These are phyloP conservation scores for Melikaiella ostensackeni DNA, from an alignment of 2,888 invertebrate species.

Conservation along the genomic window DNA sequence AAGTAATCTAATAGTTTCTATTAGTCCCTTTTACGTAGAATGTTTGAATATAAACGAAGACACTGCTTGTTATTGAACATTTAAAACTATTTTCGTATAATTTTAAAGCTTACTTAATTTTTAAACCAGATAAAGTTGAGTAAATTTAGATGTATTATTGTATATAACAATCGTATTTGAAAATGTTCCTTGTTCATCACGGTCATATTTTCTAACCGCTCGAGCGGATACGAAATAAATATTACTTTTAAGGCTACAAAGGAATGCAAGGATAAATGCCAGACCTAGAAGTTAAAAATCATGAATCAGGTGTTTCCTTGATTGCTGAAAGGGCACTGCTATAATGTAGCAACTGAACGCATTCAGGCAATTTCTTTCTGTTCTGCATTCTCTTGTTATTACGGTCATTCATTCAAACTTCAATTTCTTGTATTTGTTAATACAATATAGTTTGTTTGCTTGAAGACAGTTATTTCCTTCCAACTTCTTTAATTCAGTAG, in stretches of 20 bases:
- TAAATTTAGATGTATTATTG: not conserved
- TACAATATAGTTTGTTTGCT: not conserved
- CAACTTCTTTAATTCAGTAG: too few relatives aligned
- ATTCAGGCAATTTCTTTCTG: not conserved
- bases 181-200: not conserved
- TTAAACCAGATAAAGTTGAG: not conserved
- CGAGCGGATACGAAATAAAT: not conserved
- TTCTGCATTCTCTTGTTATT: not conserved
- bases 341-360: not conserved
- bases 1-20: too few relatives aligned
- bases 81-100: not conserved
- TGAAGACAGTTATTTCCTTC: too few relatives aligned
- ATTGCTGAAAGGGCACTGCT: not conserved
- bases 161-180: not conserved
- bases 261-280: conserved; percentile 11
- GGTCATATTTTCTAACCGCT: not conserved
- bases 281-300: not conserved
- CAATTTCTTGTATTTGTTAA: not conserved
- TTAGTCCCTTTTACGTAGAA: too few relatives aligned
- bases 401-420: not conserved
- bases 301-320: conserved; percentile 17
- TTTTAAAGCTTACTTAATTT: not conserved
- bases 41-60: not conserved
- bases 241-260: conserved; percentile 1
- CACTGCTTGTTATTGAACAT: not conserved